A percentile compares a stretch with the other conserved stretches of the same genome.
Evolutionary conservation across 2,113 vertebrate genomes (phyloP).

Genomic region (Girardinichthys multiradiatus): DNA sequence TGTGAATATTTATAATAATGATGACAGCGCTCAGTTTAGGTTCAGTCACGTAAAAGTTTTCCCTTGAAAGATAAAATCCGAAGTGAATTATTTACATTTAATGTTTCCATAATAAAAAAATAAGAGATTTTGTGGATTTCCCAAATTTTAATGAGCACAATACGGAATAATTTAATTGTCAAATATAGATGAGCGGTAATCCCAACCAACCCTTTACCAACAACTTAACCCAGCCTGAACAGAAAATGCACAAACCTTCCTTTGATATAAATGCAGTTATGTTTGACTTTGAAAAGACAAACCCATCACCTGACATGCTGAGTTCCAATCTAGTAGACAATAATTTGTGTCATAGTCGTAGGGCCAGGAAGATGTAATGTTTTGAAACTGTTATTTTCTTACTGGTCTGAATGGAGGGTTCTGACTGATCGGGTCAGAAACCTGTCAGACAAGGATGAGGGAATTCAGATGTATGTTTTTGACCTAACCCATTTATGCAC

Average conservation of each 20-base stretch:
- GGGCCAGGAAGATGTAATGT: slow-evolving; percentile 13
- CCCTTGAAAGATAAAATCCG: too few relatives aligned
- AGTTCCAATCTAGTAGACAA: slow-evolving; percentile 33
- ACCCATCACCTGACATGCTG: slow-evolving; percentile 32
- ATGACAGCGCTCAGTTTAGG: too few relatives aligned
- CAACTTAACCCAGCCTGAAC: neutral
- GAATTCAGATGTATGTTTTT: slow-evolving; percentile 9
- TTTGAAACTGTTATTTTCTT: slow-evolving; percentile 34
- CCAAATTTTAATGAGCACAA: too few relatives aligned
- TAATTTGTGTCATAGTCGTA: slow-evolving; percentile 16
- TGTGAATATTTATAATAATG: too few relatives aligned
- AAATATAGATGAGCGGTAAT: too few relatives aligned
- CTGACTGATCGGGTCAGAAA: slow-evolving; percentile 43
- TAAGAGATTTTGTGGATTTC: too few relatives aligned
- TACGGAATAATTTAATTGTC: too few relatives aligned
- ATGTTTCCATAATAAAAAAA: too few relatives aligned
- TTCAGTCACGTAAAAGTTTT: too few relatives aligned
- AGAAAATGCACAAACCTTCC: neutral
- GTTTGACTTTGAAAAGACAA: slow-evolving; percentile 24
- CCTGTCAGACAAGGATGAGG: slow-evolving; percentile 46
- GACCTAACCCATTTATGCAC: neutral
- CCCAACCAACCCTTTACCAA: neutral
- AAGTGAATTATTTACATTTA: too few relatives aligned
- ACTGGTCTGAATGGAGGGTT: slow-evolving; percentile 36
- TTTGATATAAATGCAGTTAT: slow-evolving; percentile 39